These are phyloP conservation scores for Trisateles emortualis DNA, from an alignment of 2,888 invertebrate species.

Conservation along the genomic window DNA sequence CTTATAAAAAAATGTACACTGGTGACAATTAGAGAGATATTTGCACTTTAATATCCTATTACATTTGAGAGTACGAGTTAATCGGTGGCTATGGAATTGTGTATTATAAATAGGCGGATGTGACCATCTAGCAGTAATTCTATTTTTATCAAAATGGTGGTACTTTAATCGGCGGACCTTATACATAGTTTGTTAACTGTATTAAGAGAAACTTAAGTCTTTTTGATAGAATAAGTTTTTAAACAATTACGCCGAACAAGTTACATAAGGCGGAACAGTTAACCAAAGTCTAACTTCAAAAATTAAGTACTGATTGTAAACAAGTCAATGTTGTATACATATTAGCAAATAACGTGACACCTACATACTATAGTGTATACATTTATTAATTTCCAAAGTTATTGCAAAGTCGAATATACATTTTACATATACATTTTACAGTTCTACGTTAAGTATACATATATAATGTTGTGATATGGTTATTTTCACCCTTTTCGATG, in stretches of 20 bases:
- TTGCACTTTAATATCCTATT: slow-evolving; percentile 1
- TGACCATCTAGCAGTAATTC: slow-evolving; percentile 12
- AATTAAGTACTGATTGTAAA: neutral
- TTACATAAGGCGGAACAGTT: neutral
- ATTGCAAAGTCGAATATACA: slow-evolving; percentile 68
- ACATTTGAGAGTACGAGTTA: neutral
- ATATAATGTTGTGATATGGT: slow-evolving; percentile 83
- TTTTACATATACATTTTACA: slow-evolving; percentile 66
- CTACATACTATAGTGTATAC: slow-evolving; percentile 46
- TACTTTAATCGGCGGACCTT: neutral
- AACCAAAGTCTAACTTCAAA: slow-evolving; percentile 24
- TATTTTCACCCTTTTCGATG: slow-evolving; percentile 67
- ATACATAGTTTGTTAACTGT: too few species aligned
- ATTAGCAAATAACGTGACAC: slow-evolving; percentile 37
- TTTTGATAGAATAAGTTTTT: too few species aligned
- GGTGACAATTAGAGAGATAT: neutral
- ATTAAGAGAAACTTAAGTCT: too few species aligned
- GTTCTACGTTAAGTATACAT: slow-evolving; percentile 73
- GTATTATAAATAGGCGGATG: slow-evolving; percentile 33
- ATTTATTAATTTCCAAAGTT: slow-evolving; percentile 46
- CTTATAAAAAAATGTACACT: too few species aligned
- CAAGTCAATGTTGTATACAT: slow-evolving; percentile 1
- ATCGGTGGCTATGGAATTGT: slow-evolving; percentile 21
- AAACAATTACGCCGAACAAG: too few species aligned
- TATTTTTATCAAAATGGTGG: neutral